A percentile compares a stretch with the other conserved stretches of the same genome.
Conservation (phyloP, 92 coral and sea anemone genomes). For the Zoanthus sociatus region DNA sequence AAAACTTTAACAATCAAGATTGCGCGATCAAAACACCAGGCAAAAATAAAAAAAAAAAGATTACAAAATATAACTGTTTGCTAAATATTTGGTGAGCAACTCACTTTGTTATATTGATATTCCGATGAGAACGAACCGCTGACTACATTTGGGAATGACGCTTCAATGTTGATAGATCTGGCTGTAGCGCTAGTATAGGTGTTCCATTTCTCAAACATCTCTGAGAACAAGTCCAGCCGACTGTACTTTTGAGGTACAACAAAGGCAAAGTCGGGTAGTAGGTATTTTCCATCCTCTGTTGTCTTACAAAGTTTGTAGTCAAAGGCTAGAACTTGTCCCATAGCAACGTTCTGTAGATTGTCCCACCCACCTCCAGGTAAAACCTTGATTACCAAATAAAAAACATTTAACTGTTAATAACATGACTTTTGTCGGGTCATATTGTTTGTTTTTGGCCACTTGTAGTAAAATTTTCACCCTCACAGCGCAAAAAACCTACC, state of each 20-base stretch:
- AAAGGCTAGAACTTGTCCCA: constrained; percentile 72
- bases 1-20: too few species aligned
- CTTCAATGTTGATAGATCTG: constrained; percentile 72
- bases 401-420: not conserved
- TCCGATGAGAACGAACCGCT: constrained; percentile 88
- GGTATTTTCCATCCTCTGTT: constrained; percentile 82
- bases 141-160: constrained; percentile 73
- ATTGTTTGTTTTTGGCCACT: too few species aligned
- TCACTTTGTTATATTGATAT: constrained; percentile 76
- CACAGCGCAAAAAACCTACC: too few species aligned
- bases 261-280: constrained; percentile 83
- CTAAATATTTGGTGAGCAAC: constrained; percentile 22
- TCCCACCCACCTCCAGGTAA: constrained; percentile 90
- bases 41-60: too few species aligned
- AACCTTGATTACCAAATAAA: constrained; percentile 48
- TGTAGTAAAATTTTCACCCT: too few species aligned
- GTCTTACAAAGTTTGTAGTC: constrained; percentile 84
- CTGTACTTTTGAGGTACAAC: constrained; percentile 83
- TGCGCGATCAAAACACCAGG: too few species aligned
- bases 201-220: constrained; percentile 77
- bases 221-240: constrained; percentile 77
- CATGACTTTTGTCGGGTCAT: too few species aligned
- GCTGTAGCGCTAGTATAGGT: constrained; percentile 78
- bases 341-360: constrained; percentile 81
- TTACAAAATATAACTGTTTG: too few species aligned